Evolutionary conservation across 2,888 invertebrate species (phyloP), one percentile per base, ranked within the genome.

Genomic region (Chesias legatella): DNA sequence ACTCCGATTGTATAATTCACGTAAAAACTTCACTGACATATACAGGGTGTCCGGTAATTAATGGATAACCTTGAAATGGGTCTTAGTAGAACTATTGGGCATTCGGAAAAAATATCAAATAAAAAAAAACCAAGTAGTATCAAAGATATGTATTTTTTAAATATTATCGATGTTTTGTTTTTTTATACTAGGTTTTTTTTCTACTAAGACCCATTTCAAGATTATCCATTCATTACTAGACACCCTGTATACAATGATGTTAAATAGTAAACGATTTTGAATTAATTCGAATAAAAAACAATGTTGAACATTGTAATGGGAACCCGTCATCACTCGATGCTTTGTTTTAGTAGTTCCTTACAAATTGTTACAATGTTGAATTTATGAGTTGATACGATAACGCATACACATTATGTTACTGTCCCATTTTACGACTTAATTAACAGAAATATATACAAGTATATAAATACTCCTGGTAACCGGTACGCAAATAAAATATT

Each of bases 321-420:
- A 31, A 38, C 27, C 10, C 33, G 27, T 23, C 24, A 33, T 21
- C 26, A 27, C 8, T 23, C 10, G 33, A 10, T 36, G n/a, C 10
- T 8, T 13, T 28, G 39, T 33, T 32, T 39, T 32, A n/a, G 13
- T 33, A 23, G 27, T 42, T 32, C 6, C 21, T 28, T 32, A 35
- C 31, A 36, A 36, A 28, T 31, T 28, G 42, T 22, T 42, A 36
- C 35, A 36, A 32, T 23, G 41, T 41, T 13, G 27, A 7, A 23
- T 34, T 37, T 34, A 34, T 21, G 33, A 11, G 33, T 6, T 10
- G 37, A 29, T 38, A 20, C 17, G 37, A 29, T 38, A 20, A 11
- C 20, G 10, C 24, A 40, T 10, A n/a, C 20, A 23, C 25, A 25
- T 20, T 10, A 20, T 30, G 30, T 20, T 10, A 20, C 10, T 20